A percentile compares a stretch with the other conserved stretches of the same genome.
Conservation (phyloP, 2,797 vertebrate genomes). For the Sebastolobus altivelis region DNA sequence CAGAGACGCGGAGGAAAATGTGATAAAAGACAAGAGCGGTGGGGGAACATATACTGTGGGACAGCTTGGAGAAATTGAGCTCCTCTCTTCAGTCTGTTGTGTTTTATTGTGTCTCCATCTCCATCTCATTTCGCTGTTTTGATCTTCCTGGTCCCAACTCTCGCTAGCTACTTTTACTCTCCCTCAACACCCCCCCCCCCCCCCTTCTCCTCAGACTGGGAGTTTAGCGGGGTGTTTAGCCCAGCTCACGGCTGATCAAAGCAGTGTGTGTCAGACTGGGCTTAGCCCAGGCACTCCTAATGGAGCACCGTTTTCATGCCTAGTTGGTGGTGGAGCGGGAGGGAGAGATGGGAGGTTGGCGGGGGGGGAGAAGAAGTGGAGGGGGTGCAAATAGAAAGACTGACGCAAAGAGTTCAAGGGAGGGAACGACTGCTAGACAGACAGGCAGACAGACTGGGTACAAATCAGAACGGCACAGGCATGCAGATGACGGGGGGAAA, state of each 20-base stretch:
- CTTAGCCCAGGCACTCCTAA: conserved; percentile 81
- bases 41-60: conserved; percentile 2
- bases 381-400: conserved; percentile 43
- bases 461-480: conserved; percentile 2
- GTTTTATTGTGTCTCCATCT: conserved; percentile 44
- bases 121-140: conserved; percentile 45
- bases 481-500: conserved; percentile 18
- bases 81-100: conserved; percentile 20
- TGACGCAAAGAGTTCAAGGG: conserved; percentile 47
- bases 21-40: conserved; percentile 22
- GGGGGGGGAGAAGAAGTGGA: background rate
- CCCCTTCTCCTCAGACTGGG: conserved; percentile 47
- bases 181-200: conserved; percentile 10
- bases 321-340: conserved; percentile 81
- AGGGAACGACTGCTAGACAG: background rate
- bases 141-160: conserved; percentile 37
- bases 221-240: conserved; percentile 81
- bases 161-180: conserved; percentile 36
- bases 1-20: conserved; percentile 24
- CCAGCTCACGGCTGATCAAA: conserved; percentile 82
- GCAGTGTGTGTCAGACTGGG: conserved; percentile 78
- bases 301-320: conserved; percentile 85
- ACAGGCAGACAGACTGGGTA: background rate
- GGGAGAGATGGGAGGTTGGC: conserved; percentile 53
- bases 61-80: conserved; percentile 33